Base-by-base conservation (phyloP, 2,888 invertebrate species). In the Lithophane ornitopus region DNA sequence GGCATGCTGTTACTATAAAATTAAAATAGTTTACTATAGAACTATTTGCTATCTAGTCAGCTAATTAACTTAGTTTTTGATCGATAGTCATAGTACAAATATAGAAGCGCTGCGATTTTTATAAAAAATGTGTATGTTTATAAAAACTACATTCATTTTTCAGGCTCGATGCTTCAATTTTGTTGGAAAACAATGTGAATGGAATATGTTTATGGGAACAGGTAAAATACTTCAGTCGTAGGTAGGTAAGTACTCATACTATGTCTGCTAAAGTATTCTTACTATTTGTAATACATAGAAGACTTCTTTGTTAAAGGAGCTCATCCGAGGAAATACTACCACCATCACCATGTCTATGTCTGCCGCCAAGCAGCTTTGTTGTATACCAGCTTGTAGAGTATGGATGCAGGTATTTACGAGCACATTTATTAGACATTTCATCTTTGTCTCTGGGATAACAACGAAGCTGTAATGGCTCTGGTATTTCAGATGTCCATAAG, bases 11-110 rank as follows among this genome's bases (percentile, higher is more conserved):
- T 34, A 34, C n/a, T 34, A n/a, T n/a, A 22, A 28, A 49, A 34
- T 16, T 66, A 14, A 54, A 41, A 19, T 61, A 67, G 61, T 68
- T 54, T 39, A 46, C 26, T 54, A 4, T 46, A 28, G 11, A 62
- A 54, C 44, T 41, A 56, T 76, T 69, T 70, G 8, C 54, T 19
- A 39, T 39, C n/a, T n/a, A 41, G 44, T 19, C 46, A 46, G 44
- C 19, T 77, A 49, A 76, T 46, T 68, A 54, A 69, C 14, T 61
- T 28, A 76, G 76, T 46, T 62, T 74, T 44, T 44, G 11, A 74
- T 44, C 34, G 28, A 52, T 54, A 54, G 12, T 65, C 26, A 26
- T 19, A 26, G 39, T 63, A 26, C 39, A 41, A n/a, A 19, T 19
- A 11, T 26, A 22, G 69, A 22, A 34, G n/a, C n/a, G 4, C 19